Evolutionary conservation across 2,888 invertebrate species (phyloP).

Genomic region (Leptinotarsa peninsularis): DNA sequence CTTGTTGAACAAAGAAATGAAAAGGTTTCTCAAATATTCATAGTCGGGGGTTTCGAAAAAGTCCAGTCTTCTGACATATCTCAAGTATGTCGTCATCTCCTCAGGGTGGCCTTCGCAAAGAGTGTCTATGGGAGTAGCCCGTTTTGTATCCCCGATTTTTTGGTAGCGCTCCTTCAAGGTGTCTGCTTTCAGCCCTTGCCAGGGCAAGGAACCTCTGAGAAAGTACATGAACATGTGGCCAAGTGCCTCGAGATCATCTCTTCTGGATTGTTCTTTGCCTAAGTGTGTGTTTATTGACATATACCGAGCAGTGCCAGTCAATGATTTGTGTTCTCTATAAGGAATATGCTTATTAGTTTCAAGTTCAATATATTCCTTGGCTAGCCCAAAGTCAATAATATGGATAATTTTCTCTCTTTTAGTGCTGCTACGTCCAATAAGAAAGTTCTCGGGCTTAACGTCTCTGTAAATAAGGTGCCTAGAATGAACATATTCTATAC

Average conservation of each 20-base stretch:
- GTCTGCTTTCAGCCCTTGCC: constrained; percentile 99
- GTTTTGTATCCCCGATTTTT: constrained; percentile 99
- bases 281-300: constrained; percentile 99
- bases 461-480: constrained; percentile 99
- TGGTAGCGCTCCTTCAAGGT: constrained; percentile 99
- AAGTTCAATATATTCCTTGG: constrained; percentile 99
- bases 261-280: constrained; percentile 99
- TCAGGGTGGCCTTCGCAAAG: constrained; percentile 90
- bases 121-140: constrained; percentile 97
- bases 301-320: constrained; percentile 97
- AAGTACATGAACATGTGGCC: constrained; percentile 99
- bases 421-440: constrained; percentile 97
- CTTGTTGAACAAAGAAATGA: constrained; percentile 90
- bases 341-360: constrained; percentile 99
- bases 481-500: constrained; percentile 99
- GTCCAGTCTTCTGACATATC: constrained; percentile 96
- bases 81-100: constrained; percentile 97
- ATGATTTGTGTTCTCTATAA: constrained; percentile 99
- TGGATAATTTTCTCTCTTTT: constrained; percentile 99
- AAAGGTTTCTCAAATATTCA: constrained; percentile 96
- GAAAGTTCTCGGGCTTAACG: constrained; percentile 99
- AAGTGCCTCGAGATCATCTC: constrained; percentile 99
- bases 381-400: constrained; percentile 99
- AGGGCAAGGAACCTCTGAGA: constrained; percentile 97
- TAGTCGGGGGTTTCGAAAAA: constrained; percentile 99